A percentile compares a stretch with the other conserved stretches of the same genome.
phyloP scores from a whole-genome alignment of 2,797 vertebrate genomes.

The Dryobates pubescens region DNA sequence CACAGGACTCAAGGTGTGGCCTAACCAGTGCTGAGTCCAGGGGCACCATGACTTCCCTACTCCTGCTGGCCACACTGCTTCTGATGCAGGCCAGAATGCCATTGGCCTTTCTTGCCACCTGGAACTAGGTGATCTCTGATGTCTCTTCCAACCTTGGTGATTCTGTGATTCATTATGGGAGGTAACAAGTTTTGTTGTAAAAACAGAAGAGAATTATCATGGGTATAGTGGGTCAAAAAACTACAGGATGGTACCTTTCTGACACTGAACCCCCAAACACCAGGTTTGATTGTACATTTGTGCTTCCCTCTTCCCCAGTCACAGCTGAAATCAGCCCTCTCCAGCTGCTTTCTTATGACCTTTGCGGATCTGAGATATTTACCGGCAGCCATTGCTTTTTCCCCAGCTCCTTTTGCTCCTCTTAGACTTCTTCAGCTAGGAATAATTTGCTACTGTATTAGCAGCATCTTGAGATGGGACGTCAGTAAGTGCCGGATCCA shows the following conservation, averaged over 20 bases:
- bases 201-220: background rate
- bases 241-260: background rate
- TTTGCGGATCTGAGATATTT: slow-evolving; percentile 50
- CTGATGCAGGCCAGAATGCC: too few species aligned
- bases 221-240: background rate
- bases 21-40: too few species aligned
- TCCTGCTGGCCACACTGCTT: too few species aligned
- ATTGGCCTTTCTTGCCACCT: too few species aligned
- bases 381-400: slow-evolving; percentile 89
- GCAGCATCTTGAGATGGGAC: slow-evolving; percentile 63
- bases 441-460: slow-evolving; percentile 74
- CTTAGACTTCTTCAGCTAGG: slow-evolving; percentile 78
- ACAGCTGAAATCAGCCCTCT: background rate
- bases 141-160: too few species aligned
- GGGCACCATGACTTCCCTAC: too few species aligned
- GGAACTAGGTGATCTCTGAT: too few species aligned
- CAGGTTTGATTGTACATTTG: background rate
- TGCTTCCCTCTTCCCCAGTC: background rate
- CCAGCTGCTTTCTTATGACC: background rate
- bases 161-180: background rate
- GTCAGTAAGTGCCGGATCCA: slow-evolving; percentile 52
- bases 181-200: background rate
- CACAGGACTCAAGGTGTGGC: too few species aligned
- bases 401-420: slow-evolving; percentile 60
- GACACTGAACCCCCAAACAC: background rate